Conservation (phyloP, 1,140 invertebrate genomes). For the Oryctes rhinoceros region DNA sequence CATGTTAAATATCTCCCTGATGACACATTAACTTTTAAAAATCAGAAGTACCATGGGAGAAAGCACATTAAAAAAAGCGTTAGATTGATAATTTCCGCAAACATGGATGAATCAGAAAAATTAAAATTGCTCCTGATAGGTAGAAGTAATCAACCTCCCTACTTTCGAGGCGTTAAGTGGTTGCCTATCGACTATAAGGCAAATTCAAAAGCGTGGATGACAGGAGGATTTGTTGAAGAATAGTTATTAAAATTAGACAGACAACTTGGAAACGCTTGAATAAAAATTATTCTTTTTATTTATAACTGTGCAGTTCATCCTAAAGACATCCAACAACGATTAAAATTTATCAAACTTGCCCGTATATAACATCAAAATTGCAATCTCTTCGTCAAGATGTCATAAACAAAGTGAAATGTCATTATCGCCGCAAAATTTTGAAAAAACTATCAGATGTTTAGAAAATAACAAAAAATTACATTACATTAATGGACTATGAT, state of each 20-base stretch:
- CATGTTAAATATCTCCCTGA: too few relatives aligned
- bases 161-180: conserved; percentile 54
- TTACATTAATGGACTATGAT: conserved; percentile 16
- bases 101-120: conserved; percentile 61
- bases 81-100: conserved; percentile 60
- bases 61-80: conserved; percentile 58
- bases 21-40: too few relatives aligned
- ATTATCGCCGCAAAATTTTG: conserved; percentile 48
- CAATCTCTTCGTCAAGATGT: conserved; percentile 46
- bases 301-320: conserved; percentile 62
- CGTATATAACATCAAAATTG: conserved; percentile 42
- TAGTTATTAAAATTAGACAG: conserved; percentile 57
- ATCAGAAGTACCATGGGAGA: too few relatives aligned
- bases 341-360: conserved; percentile 49
- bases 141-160: conserved; percentile 45
- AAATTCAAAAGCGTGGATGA: conserved; percentile 64
- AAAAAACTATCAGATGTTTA: conserved; percentile 45
- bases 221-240: conserved; percentile 56
- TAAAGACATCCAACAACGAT: conserved; percentile 46
- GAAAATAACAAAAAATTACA: conserved; percentile 44
- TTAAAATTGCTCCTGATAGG: conserved; percentile 59
- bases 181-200: conserved; percentile 59
- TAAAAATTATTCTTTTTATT: conserved; percentile 58
- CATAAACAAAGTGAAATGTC: conserved; percentile 46
- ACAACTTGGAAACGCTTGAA: conserved; percentile 54